phyloP scores from a whole-genome alignment of 1,140 invertebrate species.

The Acromyrmex echinatior region DNA sequence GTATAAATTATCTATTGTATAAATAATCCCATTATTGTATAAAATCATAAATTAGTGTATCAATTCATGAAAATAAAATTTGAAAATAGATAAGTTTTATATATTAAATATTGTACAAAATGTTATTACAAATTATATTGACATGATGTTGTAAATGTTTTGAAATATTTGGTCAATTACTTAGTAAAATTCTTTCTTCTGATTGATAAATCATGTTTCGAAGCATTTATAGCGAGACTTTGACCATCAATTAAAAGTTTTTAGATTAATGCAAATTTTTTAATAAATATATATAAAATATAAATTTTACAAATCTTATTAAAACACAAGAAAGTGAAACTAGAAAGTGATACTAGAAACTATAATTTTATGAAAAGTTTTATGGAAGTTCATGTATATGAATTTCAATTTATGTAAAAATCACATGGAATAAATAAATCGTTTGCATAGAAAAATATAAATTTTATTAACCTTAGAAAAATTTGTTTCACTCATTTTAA shows the following conservation, averaged over 20 bases:
- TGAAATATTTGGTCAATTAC: too few species aligned
- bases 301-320: slow-evolving; percentile 10
- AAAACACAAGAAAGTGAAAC: background rate
- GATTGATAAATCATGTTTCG: too few species aligned
- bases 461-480: background rate
- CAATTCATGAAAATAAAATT: background rate
- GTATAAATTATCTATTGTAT: background rate
- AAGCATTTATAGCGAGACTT: too few species aligned
- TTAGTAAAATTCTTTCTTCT: too few species aligned
- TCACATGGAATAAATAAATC: background rate
- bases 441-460: slow-evolving; percentile 12
- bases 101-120: slow-evolving; percentile 6
- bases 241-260: background rate
- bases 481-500: too few species aligned
- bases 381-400: background rate
- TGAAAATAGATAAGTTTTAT: background rate
- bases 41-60: background rate
- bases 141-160: too few species aligned
- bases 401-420: background rate
- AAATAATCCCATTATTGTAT: background rate
- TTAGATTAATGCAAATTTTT: background rate
- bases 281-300: background rate
- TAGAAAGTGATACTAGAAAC: background rate
- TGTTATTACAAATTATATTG: background rate
- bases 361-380: background rate